These are phyloP conservation scores for Deilephila elpenor DNA, from an alignment of 2,888 invertebrate species.

Conservation along the genomic window DNA sequence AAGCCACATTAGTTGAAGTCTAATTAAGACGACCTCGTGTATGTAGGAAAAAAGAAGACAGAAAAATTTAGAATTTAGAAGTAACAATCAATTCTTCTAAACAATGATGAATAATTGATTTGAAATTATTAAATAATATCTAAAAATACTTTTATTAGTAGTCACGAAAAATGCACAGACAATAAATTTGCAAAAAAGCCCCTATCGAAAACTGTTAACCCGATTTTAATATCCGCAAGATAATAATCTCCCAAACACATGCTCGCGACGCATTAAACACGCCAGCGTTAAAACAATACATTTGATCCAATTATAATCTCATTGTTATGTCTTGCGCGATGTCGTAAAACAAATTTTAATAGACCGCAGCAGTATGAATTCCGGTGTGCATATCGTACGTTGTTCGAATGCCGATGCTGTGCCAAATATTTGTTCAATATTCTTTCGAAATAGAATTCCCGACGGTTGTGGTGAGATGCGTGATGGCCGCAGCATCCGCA, in stretches of 20 bases:
- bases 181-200: neutral
- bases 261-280: constrained; percentile 4
- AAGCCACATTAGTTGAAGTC: too few relatives aligned
- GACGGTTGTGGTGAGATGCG: constrained; percentile 52
- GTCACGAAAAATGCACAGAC: neutral
- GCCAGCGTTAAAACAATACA: constrained; percentile 2
- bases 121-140: too few relatives aligned
- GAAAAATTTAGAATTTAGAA: too few relatives aligned
- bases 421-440: constrained; percentile 48
- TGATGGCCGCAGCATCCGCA: constrained; percentile 47
- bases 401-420: constrained; percentile 44
- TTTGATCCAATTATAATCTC: constrained; percentile 23
- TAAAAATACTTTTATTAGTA: neutral
- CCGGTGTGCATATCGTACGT: constrained; percentile 29
- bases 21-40: too few relatives aligned
- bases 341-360: constrained; percentile 39
- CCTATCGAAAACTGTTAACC: neutral
- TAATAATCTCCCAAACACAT: neutral
- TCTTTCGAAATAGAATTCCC: constrained; percentile 39
- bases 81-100: too few relatives aligned
- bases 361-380: constrained; percentile 37
- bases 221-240: neutral
- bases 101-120: too few relatives aligned
- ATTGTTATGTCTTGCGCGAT: constrained; percentile 34
- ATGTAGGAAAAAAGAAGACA: too few relatives aligned